Conservation (phyloP, 1,140 invertebrate species). For the Trachymyrmex cornetzi region DNA sequence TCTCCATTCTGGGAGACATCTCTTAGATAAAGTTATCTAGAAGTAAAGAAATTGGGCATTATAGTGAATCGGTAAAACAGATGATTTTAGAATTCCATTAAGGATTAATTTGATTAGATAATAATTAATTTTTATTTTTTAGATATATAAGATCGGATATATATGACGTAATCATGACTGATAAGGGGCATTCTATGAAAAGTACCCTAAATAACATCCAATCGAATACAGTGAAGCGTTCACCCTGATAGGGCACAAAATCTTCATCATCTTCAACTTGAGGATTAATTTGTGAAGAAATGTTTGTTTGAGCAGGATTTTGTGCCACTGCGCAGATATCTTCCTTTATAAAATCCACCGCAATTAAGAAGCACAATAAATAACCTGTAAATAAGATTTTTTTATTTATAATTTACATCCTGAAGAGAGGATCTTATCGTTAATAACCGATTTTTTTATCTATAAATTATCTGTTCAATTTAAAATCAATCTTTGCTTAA, state of each 20-base stretch:
- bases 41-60: too few species aligned
- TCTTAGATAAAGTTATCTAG: too few species aligned
- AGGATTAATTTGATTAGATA: neutral
- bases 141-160: neutral
- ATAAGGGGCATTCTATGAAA: neutral
- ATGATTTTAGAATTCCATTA: too few species aligned
- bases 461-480: constrained; percentile 2
- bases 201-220: constrained; percentile 88
- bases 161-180: neutral
- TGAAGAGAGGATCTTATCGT: neutral
- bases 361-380: constrained; percentile 1
- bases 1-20: too few species aligned
- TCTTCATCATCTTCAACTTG: constrained; percentile 83
- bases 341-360: neutral
- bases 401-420: neutral
- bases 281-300: neutral
- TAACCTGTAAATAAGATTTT: constrained; percentile 59
- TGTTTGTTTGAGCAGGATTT: neutral
- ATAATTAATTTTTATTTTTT: neutral
- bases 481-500: neutral
- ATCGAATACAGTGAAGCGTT: constrained; percentile 88
- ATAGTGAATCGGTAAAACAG: too few species aligned
- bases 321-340: neutral
- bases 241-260: constrained; percentile 87
- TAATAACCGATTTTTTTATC: neutral